Evolutionary conservation across 2,888 invertebrate genomes (phyloP).

Genomic region (Drosophila algonquin): DNA sequence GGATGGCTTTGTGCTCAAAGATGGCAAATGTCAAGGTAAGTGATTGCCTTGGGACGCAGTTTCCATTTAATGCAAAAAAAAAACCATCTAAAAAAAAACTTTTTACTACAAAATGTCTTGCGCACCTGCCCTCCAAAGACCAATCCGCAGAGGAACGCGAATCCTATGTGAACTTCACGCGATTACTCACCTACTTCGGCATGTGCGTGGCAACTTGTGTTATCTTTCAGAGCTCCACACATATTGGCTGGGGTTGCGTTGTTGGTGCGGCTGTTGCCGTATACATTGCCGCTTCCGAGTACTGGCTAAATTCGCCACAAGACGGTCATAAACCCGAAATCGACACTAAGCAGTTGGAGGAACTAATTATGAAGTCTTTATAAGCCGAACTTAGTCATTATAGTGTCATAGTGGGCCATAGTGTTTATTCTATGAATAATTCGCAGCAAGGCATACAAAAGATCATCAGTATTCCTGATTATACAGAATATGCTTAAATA

Average conservation of each 20-base stretch:
- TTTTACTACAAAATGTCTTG: conserved; percentile 18
- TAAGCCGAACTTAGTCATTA: conserved; percentile 44
- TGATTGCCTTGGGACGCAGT: neutral
- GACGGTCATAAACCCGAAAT: conserved; percentile 79
- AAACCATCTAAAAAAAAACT: neutral
- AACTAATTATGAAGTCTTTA: conserved; percentile 83
- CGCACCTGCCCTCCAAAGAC: conserved; percentile 79
- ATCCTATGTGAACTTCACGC: conserved; percentile 86
- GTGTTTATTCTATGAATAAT: conserved; percentile 82
- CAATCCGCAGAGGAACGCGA: conserved; percentile 85
- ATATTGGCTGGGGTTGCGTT: conserved; percentile 90
- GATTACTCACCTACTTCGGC: conserved; percentile 94
- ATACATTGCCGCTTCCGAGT: conserved; percentile 94
- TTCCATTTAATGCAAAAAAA: neutral
- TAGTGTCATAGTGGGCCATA: conserved; percentile 18
- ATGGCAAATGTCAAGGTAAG: conserved; percentile 91
- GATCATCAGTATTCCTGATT: conserved; percentile 54
- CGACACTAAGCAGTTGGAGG: conserved; percentile 83
- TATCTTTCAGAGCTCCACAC: conserved; percentile 91
- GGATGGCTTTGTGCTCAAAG: conserved; percentile 88
- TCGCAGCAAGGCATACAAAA: conserved; percentile 26
- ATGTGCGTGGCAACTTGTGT: conserved; percentile 93
- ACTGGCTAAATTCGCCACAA: conserved; percentile 85
- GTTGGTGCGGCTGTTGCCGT: conserved; percentile 91
- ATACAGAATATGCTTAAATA: neutral